These are phyloP conservation scores for Rhagoletis pomonella DNA, from an alignment of 1,140 invertebrate genomes.

Conservation along the genomic window DNA sequence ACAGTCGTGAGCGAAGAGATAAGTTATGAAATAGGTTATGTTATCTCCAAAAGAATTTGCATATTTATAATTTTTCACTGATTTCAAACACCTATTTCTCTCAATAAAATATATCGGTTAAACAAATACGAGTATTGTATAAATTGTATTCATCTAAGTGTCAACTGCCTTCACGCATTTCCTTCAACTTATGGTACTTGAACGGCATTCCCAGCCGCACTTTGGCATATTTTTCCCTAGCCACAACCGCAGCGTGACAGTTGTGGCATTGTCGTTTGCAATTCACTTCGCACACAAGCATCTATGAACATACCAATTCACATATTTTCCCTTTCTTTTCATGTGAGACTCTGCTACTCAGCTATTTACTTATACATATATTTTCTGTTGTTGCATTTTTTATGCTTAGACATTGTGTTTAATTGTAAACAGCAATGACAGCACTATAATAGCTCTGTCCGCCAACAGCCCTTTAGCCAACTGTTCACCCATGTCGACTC, in stretches of 20 bases:
- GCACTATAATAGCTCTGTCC: slow-evolving; percentile 14
- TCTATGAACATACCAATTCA: background rate
- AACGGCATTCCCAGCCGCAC: background rate
- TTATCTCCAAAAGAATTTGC: too few relatives aligned
- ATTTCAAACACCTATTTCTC: too few relatives aligned
- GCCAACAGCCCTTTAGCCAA: slow-evolving; percentile 1
- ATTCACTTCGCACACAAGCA: background rate
- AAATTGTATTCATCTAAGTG: background rate
- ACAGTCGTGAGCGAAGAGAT: too few relatives aligned
- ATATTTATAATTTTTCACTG: too few relatives aligned
- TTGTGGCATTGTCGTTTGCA: slow-evolving; percentile 32
- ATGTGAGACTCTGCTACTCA: background rate
- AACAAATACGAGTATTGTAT: too few relatives aligned
- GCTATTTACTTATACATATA: background rate
- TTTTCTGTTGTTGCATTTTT: slow-evolving; percentile 21
- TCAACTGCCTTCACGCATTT: background rate
- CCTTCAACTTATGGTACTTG: background rate
- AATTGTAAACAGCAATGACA: slow-evolving; percentile 51
- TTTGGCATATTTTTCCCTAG: background rate
- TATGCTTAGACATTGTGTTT: slow-evolving; percentile 40
- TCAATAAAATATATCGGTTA: too few relatives aligned
- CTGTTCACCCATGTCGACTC: background rate
- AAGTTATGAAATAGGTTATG: too few relatives aligned
- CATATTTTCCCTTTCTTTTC: too few relatives aligned
- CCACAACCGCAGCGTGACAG: background rate